Evolutionary conservation across 2,888 invertebrate species (phyloP), one percentile per base, ranked within the genome.

Genomic region (Mamestra brassicae): DNA sequence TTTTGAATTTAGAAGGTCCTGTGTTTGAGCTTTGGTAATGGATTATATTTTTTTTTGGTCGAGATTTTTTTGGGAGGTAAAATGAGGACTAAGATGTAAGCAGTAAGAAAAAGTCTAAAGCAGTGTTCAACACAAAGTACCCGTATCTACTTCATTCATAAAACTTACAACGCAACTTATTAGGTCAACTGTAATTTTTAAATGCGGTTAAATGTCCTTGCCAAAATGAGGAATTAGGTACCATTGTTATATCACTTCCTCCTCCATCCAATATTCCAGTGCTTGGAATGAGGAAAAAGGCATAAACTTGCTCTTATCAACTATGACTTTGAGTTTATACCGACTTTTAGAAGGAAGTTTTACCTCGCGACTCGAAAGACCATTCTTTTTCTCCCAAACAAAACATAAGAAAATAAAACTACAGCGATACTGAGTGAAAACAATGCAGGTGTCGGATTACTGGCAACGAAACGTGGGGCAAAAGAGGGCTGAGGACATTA

Each of bases 361-460:
- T 71, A 63, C 34, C 52, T 55, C n/a, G 52, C 42, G 58, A 15
- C n/a, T 47, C 3, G 26, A 74, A 58, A 45, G 64, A 73, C 67
- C 71, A 76, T 81, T 80, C 76, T 63, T 78, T 85, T 74, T 34
- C 77, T 78, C 76, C 77, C 78, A 77, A 87, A 86, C 83, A 81
- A 85, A 86, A 88, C 88, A 85, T 73, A 88, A 88, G 85, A 91
- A 88, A 91, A 90, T 87, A 89, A 91, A 91, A 89, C 88, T 90
- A 89, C 85, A 88, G 83, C 81, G 85, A 85, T 81, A 88, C 88
- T 77, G 79, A 90, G 89, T 89, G 89, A 93, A 95, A 95, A 95
- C 95, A 95, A 94, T 95, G 95, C 96, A 96, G 95, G 96, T 96
- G 95, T 96, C 95, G 92, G 91, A 93, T 96, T 96, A 95, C 96